phyloP scores from a whole-genome alignment of 2,113 vertebrate genomes.

The Psephotus haematonotus region DNA sequence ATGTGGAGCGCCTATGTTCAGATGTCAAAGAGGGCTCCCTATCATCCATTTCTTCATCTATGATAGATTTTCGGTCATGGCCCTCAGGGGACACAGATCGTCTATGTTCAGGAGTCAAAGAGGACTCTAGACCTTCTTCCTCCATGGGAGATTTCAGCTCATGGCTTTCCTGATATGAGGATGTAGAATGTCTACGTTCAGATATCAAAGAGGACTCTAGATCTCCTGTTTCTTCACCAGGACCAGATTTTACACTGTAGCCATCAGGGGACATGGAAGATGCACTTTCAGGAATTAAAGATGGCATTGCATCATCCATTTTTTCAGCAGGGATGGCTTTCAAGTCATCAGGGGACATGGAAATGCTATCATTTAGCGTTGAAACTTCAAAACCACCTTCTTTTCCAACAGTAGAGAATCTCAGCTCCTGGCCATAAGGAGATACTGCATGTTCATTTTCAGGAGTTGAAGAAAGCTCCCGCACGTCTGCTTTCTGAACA shows the following conservation, averaged over 20 bases:
- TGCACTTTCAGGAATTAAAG: not conserved
- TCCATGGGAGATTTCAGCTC: constrained; percentile 33
- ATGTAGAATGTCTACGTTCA: constrained; percentile 25
- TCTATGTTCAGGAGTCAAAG: constrained; percentile 19
- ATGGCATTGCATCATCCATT: not conserved
- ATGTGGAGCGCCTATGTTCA: constrained; percentile 56
- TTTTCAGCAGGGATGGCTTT: constrained; percentile 26
- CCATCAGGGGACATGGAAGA: constrained; percentile 62
- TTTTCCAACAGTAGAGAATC: not conserved
- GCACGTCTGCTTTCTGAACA: not conserved
- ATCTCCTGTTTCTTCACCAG: constrained; percentile 17
- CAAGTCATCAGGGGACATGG: constrained; percentile 73
- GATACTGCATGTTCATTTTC: constrained; percentile 67
- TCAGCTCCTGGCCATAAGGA: constrained; percentile 36
- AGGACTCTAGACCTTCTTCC: constrained; percentile 50
- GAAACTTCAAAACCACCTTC: not conserved
- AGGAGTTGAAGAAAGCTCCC: constrained; percentile 53
- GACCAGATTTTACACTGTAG: constrained; percentile 13
- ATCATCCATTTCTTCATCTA: constrained; percentile 40
- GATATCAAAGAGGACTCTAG: constrained; percentile 2
- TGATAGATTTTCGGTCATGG: constrained; percentile 44
- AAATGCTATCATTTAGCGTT: constrained; percentile 51
- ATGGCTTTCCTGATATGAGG: constrained; percentile 6
- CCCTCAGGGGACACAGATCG: constrained; percentile 73
- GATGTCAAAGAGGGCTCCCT: constrained; percentile 66